phyloP scores from a whole-genome alignment of 1,140 invertebrate genomes.

The Cheumatopsyche charites region DNA sequence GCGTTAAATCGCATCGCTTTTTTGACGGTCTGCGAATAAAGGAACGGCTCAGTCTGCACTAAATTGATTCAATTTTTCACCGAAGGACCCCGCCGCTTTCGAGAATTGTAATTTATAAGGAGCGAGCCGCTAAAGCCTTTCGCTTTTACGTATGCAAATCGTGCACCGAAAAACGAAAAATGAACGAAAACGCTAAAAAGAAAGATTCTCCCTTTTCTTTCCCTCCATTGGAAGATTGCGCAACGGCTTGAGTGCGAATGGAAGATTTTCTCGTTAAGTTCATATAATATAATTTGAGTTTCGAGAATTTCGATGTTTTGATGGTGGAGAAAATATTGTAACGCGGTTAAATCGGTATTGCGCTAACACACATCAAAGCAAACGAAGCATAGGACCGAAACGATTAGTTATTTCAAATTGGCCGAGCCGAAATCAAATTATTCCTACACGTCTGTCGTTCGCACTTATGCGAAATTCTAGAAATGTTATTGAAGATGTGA shows the following conservation, averaged over 20 bases:
- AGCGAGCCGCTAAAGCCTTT: neutral
- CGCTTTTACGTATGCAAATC: no score
- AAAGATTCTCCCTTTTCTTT: no score
- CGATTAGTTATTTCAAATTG: conserved; percentile 3
- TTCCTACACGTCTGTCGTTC: no score
- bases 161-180: no score
- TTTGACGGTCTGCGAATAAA: neutral
- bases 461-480: neutral
- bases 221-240: no score
- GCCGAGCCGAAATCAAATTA: neutral
- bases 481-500: neutral
- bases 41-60: neutral
- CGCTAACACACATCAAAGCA: conserved; percentile 1
- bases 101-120: conserved; percentile 8
- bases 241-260: no score
- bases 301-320: neutral
- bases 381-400: conserved; percentile 3
- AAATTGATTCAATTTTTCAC: conserved; percentile 28
- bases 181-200: no score
- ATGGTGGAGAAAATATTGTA: neutral
- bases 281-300: no score
- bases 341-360: neutral
- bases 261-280: no score
- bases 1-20: no score
- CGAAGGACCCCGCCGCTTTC: neutral